Evolutionary conservation across 2,888 invertebrate species (phyloP).

Genomic region (Mellilla xanthometata): DNA sequence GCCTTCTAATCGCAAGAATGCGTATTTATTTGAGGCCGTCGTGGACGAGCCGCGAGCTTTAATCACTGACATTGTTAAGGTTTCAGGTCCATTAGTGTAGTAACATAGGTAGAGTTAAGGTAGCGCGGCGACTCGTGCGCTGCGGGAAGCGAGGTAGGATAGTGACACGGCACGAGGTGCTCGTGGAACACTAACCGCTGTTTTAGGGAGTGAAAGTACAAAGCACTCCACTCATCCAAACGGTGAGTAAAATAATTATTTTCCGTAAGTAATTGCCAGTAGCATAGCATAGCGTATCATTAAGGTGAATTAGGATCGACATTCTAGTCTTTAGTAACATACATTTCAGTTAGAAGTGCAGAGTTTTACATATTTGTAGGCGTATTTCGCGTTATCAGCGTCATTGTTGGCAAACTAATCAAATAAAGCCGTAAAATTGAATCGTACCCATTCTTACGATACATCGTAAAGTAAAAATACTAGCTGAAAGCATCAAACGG

Average conservation of each 20-base stretch:
- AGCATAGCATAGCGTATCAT: slow-evolving; percentile 9
- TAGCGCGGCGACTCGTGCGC: too few species aligned
- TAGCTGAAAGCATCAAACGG: too few species aligned
- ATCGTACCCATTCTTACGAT: slow-evolving; percentile 39
- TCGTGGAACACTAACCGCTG: slow-evolving; percentile 44
- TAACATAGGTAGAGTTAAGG: slow-evolving; percentile 25
- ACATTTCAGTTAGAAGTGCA: slow-evolving; percentile 7
- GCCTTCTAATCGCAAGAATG: slow-evolving; percentile 53
- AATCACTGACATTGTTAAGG: slow-evolving; percentile 55
- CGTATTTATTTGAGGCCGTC: slow-evolving; percentile 39
- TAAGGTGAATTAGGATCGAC: slow-evolving; percentile 11
- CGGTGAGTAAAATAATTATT: slow-evolving; percentile 44
- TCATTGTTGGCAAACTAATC: slow-evolving; percentile 28
- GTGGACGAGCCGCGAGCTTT: slow-evolving; percentile 50
- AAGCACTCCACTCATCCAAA: slow-evolving; percentile 49
- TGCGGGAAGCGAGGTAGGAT: slow-evolving; percentile 54
- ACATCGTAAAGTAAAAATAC: slow-evolving; percentile 27
- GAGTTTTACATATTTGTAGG: slow-evolving; percentile 15
- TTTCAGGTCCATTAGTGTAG: slow-evolving; percentile 51
- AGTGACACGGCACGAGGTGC: too few species aligned
- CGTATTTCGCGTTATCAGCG: slow-evolving; percentile 21
- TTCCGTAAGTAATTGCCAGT: slow-evolving; percentile 13
- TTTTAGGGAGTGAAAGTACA: slow-evolving; percentile 60
- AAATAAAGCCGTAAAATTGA: slow-evolving; percentile 33
- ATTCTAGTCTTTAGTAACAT: slow-evolving; percentile 26